These are phyloP conservation scores for Hippocampus comes DNA, from an alignment of 2,113 vertebrate genomes.

Conservation along the genomic window DNA sequence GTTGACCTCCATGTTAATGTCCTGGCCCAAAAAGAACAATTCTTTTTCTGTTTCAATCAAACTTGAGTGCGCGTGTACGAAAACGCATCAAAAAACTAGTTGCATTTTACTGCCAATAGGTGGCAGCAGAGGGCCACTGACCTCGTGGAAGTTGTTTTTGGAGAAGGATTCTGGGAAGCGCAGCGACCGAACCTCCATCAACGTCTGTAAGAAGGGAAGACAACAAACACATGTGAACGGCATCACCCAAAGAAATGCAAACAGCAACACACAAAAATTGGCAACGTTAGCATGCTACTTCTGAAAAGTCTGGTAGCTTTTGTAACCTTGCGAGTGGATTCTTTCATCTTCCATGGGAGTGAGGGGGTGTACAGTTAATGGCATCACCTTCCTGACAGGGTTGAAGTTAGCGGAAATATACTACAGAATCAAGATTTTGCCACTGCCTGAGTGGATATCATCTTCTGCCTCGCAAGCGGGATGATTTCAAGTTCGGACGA, in stretches of 20 bases:
- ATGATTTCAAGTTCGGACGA: too few relatives aligned
- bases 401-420: too few relatives aligned
- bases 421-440: too few relatives aligned
- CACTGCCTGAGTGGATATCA: too few relatives aligned
- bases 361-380: too few relatives aligned
- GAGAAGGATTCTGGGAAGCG: slow-evolving; percentile 85
- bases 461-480: too few relatives aligned
- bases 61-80: background rate
- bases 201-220: slow-evolving; percentile 74
- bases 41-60: too few relatives aligned
- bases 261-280: too few relatives aligned
- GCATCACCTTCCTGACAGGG: too few relatives aligned
- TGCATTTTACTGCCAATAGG: slow-evolving; percentile 18
- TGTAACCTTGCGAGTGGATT: background rate
- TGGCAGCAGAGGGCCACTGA: slow-evolving; percentile 64
- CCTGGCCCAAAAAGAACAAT: too few relatives aligned
- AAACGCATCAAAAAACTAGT: background rate
- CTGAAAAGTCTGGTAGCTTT: background rate
- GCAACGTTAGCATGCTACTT: background rate
- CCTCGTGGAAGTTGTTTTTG: slow-evolving; percentile 87
- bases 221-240: background rate
- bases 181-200: slow-evolving; percentile 86
- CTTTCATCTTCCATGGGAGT: too few relatives aligned
- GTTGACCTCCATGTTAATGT: too few relatives aligned
- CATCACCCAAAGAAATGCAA: background rate